These are phyloP conservation scores for Labeo rohita DNA, from an alignment of 2,113 vertebrate species.

Conservation along the genomic window DNA sequence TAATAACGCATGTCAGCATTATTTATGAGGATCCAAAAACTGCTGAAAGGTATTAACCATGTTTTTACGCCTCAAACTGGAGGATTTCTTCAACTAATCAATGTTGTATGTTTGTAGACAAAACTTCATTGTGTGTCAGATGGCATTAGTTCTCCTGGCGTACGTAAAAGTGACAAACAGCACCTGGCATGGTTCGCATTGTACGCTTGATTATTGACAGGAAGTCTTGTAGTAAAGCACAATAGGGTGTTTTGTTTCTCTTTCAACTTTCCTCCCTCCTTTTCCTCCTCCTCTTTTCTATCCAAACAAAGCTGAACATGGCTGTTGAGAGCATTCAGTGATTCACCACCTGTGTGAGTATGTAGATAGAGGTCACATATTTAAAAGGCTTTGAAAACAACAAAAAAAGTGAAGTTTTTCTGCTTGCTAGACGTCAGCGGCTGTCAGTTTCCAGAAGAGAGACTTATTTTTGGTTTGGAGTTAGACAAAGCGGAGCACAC, in stretches of 20 bases:
- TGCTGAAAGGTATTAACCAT: not conserved
- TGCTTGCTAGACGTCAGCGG: not conserved
- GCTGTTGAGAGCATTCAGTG: slow-evolving; percentile 20
- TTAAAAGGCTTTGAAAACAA: slow-evolving; percentile 4
- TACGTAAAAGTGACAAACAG: slow-evolving; percentile 33
- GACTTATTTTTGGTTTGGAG: slow-evolving; percentile 15
- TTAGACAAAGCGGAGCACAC: slow-evolving; percentile 7
- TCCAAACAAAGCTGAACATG: slow-evolving; percentile 48
- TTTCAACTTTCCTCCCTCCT: slow-evolving; percentile 22
- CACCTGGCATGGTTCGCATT: slow-evolving; percentile 52
- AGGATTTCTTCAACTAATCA: not conserved
- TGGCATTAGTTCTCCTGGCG: not conserved
- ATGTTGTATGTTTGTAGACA: slow-evolving; percentile 11
- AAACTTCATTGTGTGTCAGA: slow-evolving; percentile 19
- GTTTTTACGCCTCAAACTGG: no score
- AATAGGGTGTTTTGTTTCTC: slow-evolving; percentile 59
- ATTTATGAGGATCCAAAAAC: slow-evolving; percentile 5
- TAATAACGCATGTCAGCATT: not conserved
- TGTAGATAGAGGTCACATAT: slow-evolving; percentile 2
- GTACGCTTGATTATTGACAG: slow-evolving; percentile 56
- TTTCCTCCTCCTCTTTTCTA: slow-evolving; percentile 52
- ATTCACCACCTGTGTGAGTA: slow-evolving; percentile 55
- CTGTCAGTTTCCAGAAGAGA: slow-evolving; percentile 17
- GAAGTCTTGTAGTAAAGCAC: slow-evolving; percentile 63
- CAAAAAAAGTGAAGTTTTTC: not conserved